Conservation (phyloP, 2,113 vertebrate genomes). For the human (Homo sapiens) region DNA sequence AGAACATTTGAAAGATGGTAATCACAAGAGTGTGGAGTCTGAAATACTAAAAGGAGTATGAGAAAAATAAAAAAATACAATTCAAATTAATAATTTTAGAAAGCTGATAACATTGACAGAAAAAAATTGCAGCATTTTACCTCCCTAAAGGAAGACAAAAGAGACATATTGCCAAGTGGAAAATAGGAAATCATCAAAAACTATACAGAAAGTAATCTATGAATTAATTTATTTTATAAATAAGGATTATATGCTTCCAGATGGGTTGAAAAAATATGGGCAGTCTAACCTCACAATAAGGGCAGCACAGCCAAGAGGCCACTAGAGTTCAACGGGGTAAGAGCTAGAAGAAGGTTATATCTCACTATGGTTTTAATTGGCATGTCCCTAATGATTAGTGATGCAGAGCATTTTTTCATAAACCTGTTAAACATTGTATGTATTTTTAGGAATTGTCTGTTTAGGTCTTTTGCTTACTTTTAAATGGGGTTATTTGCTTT, state of each 20-base stretch:
- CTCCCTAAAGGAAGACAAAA: neutral
- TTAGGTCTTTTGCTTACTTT: neutral
- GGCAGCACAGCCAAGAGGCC: neutral
- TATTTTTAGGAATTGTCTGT: neutral
- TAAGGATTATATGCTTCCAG: neutral
- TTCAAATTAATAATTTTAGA: slow-evolving; percentile 52
- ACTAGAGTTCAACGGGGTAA: neutral
- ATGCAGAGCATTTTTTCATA: neutral
- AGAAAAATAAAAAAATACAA: slow-evolving; percentile 28
- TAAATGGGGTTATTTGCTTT: neutral
- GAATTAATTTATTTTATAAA: neutral
- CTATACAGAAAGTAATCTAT: neutral
- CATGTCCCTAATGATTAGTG: neutral
- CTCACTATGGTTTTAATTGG: neutral
- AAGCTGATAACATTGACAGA: slow-evolving; percentile 22
- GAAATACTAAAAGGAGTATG: slow-evolving; percentile 3
- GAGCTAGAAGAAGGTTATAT: neutral
- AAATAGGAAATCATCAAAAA: slow-evolving; percentile 1
- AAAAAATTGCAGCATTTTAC: neutral
- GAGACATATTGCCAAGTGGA: neutral
- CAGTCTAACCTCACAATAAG: neutral
- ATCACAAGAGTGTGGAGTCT: slow-evolving; percentile 22
- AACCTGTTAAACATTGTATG: neutral
- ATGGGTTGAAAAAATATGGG: neutral
- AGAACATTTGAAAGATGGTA: slow-evolving; percentile 54